Evolutionary conservation across 1,140 invertebrate species (phyloP), one percentile per base, ranked within the genome.

Genomic region (Drosophila oshimai): DNA sequence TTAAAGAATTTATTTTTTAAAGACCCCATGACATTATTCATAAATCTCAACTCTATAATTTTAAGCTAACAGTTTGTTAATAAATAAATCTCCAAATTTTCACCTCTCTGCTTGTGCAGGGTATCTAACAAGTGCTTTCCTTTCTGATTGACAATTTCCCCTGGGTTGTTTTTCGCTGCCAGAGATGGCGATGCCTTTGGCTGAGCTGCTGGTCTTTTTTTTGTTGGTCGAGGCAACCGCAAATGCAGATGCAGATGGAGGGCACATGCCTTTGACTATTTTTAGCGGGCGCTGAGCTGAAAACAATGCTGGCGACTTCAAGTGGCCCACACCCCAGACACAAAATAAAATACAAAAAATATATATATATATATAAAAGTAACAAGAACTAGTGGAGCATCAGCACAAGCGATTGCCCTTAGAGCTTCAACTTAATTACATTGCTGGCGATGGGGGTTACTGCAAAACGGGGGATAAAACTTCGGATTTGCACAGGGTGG

Each of bases 251-350:
- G 55, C 67, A 51, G 69, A 72, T 72, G 68, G 54, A 72, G 68
- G 68, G 64, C 62, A 68, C 49, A 73, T 73, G 70, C 69, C 57
- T 64, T 61, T 53, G 57, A 73, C 70, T 73, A 73, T 73, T 73
- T 73, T 73, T 73, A 73, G 70, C 57, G 71, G 70, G 53, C 67
- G 68, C 67, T 72, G 68, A 72, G 68, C 68, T 72, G 68, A 72
- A 72, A 72, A 72, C 68, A 72, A 72, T 72, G 68, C 68, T 71
- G 68, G 70, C 54, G 37, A 61, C 67, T 72, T 80, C 78, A 74
- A 81, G 79, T 81, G 80, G 78, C 78, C 74, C 70, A 77, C 69
- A 60, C 55, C 69, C 41, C 36, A 46, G 50, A 57, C 50, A 31
- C 34, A 20, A 36, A 26, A 42, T 3, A 31, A 12, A 6, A 28